These are phyloP conservation scores for Arge pagana DNA, from an alignment of 2,888 invertebrate genomes.

Conservation along the genomic window DNA sequence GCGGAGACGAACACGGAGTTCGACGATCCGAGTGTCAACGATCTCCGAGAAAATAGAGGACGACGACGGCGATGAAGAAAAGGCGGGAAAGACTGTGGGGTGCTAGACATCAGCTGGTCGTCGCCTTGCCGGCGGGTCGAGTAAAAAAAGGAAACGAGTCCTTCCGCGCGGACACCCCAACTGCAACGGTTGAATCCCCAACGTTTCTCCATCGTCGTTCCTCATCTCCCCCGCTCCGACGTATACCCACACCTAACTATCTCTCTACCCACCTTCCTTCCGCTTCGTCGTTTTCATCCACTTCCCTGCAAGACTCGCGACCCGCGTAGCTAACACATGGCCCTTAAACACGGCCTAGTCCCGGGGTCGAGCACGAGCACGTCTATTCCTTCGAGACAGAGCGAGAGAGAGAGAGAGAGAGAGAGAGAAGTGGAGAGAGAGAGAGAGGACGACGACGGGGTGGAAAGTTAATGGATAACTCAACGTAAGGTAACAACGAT, in stretches of 20 bases:
- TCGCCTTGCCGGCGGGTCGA: slow-evolving; percentile 39
- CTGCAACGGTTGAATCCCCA: not conserved
- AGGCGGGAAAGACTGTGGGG: slow-evolving; percentile 50
- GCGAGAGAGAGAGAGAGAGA: slow-evolving; percentile 5
- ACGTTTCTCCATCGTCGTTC: no score
- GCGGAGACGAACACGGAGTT: no score
- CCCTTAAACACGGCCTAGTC: slow-evolving; percentile 34
- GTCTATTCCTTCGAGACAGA: slow-evolving; percentile 2
- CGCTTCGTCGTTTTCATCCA: no score
- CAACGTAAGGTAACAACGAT: no score
- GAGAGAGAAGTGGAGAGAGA: no score
- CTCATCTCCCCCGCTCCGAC: no score
- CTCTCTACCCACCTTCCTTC: no score
- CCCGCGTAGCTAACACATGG: slow-evolving; percentile 50
- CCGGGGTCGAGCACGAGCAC: no score
- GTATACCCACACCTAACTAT: no score
- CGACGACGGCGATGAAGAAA: slow-evolving; percentile 35
- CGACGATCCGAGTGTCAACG: no score
- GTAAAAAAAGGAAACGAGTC: slow-evolving; percentile 37
- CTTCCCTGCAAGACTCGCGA: slow-evolving; percentile 49
- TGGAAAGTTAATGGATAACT: slow-evolving; percentile 5
- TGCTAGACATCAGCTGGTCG: slow-evolving; percentile 54
- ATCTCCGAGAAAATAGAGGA: no score
- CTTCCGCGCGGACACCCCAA: not conserved
- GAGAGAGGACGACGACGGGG: slow-evolving; percentile 24